A percentile compares a stretch with the other conserved stretches of the same genome.
Evolutionary conservation across 2,888 invertebrate genomes (phyloP).

Genomic region (Griposia aprilina): DNA sequence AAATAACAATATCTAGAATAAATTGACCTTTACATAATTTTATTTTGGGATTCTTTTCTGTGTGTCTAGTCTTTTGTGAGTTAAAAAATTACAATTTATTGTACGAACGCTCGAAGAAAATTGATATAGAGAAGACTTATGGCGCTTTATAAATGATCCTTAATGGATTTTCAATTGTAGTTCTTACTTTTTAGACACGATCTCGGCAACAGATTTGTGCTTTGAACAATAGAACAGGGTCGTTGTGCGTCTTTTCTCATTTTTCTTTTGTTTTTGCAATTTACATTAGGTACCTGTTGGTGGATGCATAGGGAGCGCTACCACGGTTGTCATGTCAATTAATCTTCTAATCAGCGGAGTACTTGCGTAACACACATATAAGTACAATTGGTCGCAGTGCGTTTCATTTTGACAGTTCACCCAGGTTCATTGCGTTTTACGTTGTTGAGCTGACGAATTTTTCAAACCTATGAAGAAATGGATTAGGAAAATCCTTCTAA

Average conservation of each 20-base stretch:
- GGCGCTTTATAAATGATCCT: background rate
- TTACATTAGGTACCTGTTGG: background rate
- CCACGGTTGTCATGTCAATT: no score
- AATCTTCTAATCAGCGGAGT: no score
- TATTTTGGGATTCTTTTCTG: conserved; percentile 14
- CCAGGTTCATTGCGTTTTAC: no score
- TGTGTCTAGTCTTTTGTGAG: background rate
- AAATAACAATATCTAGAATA: conserved; percentile 45
- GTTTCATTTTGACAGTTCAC: no score
- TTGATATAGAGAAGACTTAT: background rate
- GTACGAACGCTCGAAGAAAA: background rate
- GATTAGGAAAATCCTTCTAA: no score
- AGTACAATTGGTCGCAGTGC: no score
- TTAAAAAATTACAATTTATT: conserved; percentile 10
- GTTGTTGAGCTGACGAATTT: no score
- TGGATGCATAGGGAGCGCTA: background rate
- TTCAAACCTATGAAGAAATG: no score
- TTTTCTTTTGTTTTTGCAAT: background rate
- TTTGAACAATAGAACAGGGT: background rate
- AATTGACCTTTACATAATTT: conserved; percentile 27
- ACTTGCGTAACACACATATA: no score
- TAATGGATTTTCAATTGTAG: conserved; percentile 15
- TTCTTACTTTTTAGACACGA: background rate
- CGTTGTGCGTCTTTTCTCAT: background rate
- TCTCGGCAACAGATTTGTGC: background rate